phyloP scores from a whole-genome alignment of 2,797 vertebrate species.

The Siniperca scherzeri region DNA sequence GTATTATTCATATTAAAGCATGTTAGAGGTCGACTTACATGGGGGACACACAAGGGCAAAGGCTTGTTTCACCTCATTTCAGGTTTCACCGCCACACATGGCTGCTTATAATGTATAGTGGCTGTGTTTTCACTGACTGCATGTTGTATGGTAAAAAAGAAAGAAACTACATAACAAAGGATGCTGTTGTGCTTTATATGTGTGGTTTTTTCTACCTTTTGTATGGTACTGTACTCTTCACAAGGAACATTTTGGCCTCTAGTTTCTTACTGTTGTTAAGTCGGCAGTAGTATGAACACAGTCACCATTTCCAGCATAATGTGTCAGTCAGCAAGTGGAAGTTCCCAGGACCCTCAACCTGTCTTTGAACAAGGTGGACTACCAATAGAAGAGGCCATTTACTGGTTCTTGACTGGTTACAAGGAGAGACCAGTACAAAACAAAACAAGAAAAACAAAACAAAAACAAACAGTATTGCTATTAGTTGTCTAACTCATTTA shows the following conservation, averaged over 20 bases:
- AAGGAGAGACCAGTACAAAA: background rate
- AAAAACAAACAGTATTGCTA: background rate
- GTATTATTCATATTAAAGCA: background rate
- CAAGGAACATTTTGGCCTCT: background rate
- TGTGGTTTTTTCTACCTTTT: background rate
- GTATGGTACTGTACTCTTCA: background rate
- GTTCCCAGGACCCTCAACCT: background rate
- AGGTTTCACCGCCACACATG: background rate
- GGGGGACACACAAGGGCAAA: background rate
- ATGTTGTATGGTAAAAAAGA: background rate
- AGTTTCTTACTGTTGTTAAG: background rate
- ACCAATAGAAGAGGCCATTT: background rate
- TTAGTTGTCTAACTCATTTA: conserved; percentile 29
- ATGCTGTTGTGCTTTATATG: background rate
- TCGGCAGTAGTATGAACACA: background rate
- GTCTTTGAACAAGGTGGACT: background rate
- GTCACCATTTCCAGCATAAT: background rate
- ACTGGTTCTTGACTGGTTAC: background rate
- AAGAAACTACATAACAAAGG: background rate
- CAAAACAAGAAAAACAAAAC: too few species aligned
- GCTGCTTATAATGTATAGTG: background rate
- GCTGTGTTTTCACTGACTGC: background rate
- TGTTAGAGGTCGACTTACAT: background rate
- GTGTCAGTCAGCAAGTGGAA: background rate
- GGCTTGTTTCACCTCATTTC: background rate